Percentiles rank a stretch among this genome's conserved stretches.
Evolutionary conservation across 2,113 vertebrate species (phyloP).

Genomic region (Microtus montanus): DNA sequence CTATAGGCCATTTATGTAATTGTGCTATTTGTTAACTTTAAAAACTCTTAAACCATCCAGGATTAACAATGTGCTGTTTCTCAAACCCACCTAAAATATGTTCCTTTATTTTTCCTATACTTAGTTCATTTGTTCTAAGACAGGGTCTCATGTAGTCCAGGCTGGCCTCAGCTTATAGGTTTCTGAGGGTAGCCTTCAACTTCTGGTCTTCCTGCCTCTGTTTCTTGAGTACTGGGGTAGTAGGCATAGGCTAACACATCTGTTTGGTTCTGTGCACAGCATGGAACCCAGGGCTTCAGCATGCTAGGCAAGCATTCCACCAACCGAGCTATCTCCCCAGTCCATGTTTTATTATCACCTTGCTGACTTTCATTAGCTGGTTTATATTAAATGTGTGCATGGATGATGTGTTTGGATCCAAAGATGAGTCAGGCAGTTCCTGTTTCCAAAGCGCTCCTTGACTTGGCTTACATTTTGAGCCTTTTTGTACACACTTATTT

Average conservation of each 20-base stretch:
- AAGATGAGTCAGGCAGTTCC: neutral
- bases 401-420: neutral
- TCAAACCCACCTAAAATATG: neutral
- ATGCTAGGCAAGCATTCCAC: neutral
- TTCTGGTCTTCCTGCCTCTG: neutral
- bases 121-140: neutral
- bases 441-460: neutral
- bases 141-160: neutral
- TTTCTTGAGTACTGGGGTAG: neutral
- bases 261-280: neutral
- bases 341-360: neutral
- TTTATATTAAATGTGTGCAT: neutral
- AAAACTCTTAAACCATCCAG: neutral
- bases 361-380: neutral
- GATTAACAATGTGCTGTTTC: neutral
- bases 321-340: neutral
- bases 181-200: neutral
- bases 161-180: neutral
- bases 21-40: conserved; percentile 22
- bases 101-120: neutral
- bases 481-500: neutral
- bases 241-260: neutral
- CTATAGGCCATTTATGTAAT: neutral
- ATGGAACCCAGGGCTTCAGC: neutral
- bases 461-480: neutral